Percentiles rank a stretch among this genome's conserved stretches.
Conservation (phyloP, 2,888 invertebrate species). For the Dynastes grantii region DNA sequence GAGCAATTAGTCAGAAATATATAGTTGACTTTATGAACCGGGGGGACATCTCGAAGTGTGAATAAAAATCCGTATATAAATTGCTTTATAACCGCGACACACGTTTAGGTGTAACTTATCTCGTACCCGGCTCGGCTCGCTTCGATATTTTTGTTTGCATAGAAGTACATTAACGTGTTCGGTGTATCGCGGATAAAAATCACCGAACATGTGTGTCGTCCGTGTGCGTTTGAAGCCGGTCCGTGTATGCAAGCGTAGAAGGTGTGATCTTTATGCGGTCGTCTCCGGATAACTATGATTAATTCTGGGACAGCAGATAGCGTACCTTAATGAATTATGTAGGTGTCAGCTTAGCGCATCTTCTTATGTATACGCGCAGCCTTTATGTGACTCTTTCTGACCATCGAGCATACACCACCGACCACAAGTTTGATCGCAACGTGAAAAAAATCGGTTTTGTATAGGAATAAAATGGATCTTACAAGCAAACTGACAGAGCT, state of each 20-base stretch:
- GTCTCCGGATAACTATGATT: slow-evolving; percentile 66
- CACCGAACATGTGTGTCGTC: slow-evolving; percentile 63
- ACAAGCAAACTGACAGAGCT: no score
- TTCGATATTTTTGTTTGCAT: slow-evolving; percentile 64
- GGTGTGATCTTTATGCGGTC: slow-evolving; percentile 64
- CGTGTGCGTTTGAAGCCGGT: slow-evolving; percentile 61
- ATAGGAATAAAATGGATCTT: no score
- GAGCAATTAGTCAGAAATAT: slow-evolving; percentile 59
- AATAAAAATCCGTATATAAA: slow-evolving; percentile 63
- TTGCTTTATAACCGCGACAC: slow-evolving; percentile 65
- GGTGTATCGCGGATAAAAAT: slow-evolving; percentile 63
- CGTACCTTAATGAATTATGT: slow-evolving; percentile 66
- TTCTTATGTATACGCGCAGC: slow-evolving; percentile 53
- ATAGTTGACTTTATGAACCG: slow-evolving; percentile 64
- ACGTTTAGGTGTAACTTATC: slow-evolving; percentile 67
- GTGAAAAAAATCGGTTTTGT: no score
- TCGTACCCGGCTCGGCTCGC: slow-evolving; percentile 58
- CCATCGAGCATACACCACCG: slow-evolving; percentile 18
- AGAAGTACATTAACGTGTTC: slow-evolving; percentile 69
- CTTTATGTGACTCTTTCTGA: slow-evolving; percentile 39
- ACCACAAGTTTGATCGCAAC: neutral
- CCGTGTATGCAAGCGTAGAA: slow-evolving; percentile 49
- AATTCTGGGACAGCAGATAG: slow-evolving; percentile 65
- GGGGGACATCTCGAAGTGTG: slow-evolving; percentile 59
- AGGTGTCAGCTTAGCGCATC: slow-evolving; percentile 62